A percentile compares a stretch with the other conserved stretches of the same genome.
Evolutionary conservation across 2,797 vertebrate genomes (phyloP).

Genomic region (Euphonia xanthogaster): DNA sequence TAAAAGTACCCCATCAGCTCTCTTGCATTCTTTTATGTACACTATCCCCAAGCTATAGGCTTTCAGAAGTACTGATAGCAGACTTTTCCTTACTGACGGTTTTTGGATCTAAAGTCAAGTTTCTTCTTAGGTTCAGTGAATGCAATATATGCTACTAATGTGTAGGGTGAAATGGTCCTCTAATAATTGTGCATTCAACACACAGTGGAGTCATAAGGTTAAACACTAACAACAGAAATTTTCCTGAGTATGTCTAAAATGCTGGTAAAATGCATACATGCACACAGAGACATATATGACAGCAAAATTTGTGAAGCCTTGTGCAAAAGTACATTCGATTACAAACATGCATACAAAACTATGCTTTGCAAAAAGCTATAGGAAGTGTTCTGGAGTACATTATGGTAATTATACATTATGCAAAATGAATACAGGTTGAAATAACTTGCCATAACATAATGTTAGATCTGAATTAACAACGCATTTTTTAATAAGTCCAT

Average conservation of each 20-base stretch:
- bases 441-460: not conserved
- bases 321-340: not conserved
- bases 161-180: conserved; percentile 37
- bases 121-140: conserved; percentile 42
- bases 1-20: conserved; percentile 82
- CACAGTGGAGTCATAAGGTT: conserved; percentile 21
- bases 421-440: not conserved
- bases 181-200: conserved; percentile 43
- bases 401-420: not conserved
- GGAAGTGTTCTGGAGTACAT: not conserved
- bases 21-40: conserved; percentile 77
- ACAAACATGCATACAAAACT: not conserved
- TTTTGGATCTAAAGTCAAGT: conserved; percentile 44
- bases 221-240: conserved; percentile 41
- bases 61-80: conserved; percentile 54
- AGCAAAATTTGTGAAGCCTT: not conserved
- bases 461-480: not conserved
- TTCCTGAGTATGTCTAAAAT: conserved; percentile 6
- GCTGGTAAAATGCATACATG: not conserved
- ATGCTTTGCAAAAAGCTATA: not conserved
- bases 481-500: conserved; percentile 10
- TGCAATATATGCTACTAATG: conserved; percentile 7
- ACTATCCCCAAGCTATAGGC: conserved; percentile 68
- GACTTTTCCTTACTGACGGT: conserved; percentile 52
- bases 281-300: not conserved